Evolutionary conservation across 2,888 invertebrate genomes (phyloP), one percentile per base, ranked within the genome.

Genomic region (Listrodromus nycthemerus): DNA sequence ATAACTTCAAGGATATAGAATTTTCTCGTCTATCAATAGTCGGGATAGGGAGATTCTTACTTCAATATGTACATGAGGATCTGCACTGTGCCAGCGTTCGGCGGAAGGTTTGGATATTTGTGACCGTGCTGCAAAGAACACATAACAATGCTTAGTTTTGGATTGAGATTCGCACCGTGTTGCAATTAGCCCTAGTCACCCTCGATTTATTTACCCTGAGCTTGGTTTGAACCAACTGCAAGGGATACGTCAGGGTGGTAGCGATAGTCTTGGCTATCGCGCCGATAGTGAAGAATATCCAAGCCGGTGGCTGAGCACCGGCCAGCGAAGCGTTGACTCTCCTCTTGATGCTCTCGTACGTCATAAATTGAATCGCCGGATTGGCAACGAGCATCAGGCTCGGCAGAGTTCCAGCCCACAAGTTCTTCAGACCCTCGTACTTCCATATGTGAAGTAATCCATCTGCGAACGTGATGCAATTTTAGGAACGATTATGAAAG

Each of bases 341-440:
- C 80, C 98, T 95, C 93, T 98, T 98, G 16, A 98, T 94, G 75
- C 96, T 94, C 94, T 98, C 98, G 92, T 98, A 98, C 73, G 97
- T 96, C 96, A 98, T 98, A 92, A 98, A 98, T 92, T 98, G 98
- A 85, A 98, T 95, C 0, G 98, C 97, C 19, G 98, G 98, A 94
- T 98, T 98, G 10, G 96, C 95, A 24, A 98, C 97, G 50, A 98
- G 94, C 81, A 98, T 94, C n/a, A 98, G 93, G 1, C 98, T 98
- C 2, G 98, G 97, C 48, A 96, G 93, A 0, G 97, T 96, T 13
- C 98, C 98, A 37, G 97, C 96, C 98, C 98, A 98, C 41, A 98
- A 94, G 0, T 96, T 96, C 76, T 93, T 91, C 0, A 96, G 86
- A 13, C 98, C 98, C 94, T 98, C 98, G 30, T 95, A 95, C 88